Evolutionary conservation across 1,140 invertebrate species (phyloP).

Genomic region (Centruroides sculpturatus): DNA sequence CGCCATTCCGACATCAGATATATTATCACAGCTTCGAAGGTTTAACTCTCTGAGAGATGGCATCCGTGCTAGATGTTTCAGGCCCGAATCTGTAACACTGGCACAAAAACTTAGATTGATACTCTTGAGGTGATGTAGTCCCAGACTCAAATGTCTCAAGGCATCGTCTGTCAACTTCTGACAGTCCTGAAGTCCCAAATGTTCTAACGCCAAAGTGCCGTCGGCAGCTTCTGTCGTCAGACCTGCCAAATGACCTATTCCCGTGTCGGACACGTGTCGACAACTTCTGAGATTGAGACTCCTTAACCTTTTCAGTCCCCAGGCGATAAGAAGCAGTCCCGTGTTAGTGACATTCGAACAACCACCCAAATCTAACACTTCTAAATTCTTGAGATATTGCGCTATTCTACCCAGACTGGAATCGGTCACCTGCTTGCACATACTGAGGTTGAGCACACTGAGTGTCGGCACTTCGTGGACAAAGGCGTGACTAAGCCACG

Average conservation of each 20-base stretch:
- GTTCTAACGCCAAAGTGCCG: conserved; percentile 57
- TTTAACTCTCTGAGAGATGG: conserved; percentile 70
- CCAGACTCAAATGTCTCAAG: conserved; percentile 61
- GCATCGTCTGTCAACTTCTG: conserved; percentile 83
- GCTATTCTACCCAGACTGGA: conserved; percentile 64
- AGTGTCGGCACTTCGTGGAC: conserved; percentile 42
- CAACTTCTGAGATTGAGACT: conserved; percentile 76
- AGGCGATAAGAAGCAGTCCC: conserved; percentile 65
- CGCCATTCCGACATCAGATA: conserved; percentile 78
- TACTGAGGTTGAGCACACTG: conserved; percentile 64
- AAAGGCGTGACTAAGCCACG: conserved; percentile 68
- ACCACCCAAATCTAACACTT: conserved; percentile 73
- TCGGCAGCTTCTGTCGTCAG: conserved; percentile 36
- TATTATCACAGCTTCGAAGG: conserved; percentile 80
- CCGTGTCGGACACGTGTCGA: conserved; percentile 77
- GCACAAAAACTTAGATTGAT: conserved; percentile 91
- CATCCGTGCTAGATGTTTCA: conserved; percentile 77
- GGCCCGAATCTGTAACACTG: conserved; percentile 73
- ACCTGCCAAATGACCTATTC: conserved; percentile 71
- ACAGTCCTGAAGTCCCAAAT: conserved; percentile 82
- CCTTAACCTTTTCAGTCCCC: conserved; percentile 66
- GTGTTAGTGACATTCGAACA: conserved; percentile 80
- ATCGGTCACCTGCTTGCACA: conserved; percentile 91
- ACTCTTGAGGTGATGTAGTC: conserved; percentile 58
- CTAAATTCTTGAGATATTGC: conserved; percentile 69